Evolutionary conservation across 2,113 vertebrate species (phyloP).

Genomic region (Psittacus erithacus): DNA sequence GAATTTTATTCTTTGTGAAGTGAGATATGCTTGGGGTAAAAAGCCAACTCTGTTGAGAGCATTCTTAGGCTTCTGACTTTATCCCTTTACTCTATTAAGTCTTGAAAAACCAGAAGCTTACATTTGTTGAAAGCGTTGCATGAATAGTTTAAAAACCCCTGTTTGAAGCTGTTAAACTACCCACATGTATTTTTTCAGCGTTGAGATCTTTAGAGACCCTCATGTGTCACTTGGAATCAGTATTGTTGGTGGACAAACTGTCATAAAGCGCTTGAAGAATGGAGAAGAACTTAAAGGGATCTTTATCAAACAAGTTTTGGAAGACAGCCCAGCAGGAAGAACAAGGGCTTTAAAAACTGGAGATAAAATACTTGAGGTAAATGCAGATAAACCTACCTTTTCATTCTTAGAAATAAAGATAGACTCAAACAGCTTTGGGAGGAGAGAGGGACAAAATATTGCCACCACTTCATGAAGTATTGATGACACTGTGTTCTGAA

Average conservation of each 20-base stretch:
- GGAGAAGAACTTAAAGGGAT: constrained; percentile 98
- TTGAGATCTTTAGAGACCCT: constrained; percentile 89
- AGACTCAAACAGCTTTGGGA: neutral
- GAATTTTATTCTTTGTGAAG: neutral
- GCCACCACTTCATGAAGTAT: neutral
- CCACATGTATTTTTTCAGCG: constrained; percentile 67
- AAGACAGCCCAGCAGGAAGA: constrained; percentile 88
- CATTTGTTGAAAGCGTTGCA: neutral
- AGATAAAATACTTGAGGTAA: constrained; percentile 98
- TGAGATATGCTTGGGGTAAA: neutral
- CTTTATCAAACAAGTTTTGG: constrained; percentile 96
- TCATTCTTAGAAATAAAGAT: neutral
- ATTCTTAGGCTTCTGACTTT: neutral
- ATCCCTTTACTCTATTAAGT: neutral
- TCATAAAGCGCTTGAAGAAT: constrained; percentile 95
- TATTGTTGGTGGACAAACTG: constrained; percentile 92
- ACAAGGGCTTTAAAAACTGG: constrained; percentile 89
- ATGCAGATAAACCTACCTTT: constrained; percentile 28
- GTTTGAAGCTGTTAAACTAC: constrained; percentile 24
- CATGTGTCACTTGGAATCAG: constrained; percentile 92
- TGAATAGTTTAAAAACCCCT: neutral
- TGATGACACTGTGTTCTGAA: neutral
- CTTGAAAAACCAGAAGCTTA: constrained; percentile 22
- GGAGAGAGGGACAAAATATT: neutral
- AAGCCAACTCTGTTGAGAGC: neutral